These are phyloP conservation scores for Chaetogeoica ovagalla DNA, from an alignment of 2,888 invertebrate genomes.

Conservation along the genomic window DNA sequence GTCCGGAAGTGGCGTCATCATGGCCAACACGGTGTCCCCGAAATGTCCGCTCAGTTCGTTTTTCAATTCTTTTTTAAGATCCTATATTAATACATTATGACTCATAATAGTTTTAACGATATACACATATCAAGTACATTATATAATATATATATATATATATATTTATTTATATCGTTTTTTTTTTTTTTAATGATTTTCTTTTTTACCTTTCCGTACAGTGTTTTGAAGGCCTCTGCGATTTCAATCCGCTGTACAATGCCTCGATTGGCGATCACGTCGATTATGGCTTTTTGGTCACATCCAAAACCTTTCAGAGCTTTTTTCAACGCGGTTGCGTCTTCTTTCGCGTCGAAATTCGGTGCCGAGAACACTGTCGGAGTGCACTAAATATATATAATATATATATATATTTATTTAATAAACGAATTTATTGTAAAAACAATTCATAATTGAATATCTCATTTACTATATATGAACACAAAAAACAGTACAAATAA, in stretches of 20 bases:
- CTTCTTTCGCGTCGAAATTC: slow-evolving; percentile 81
- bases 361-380: slow-evolving; percentile 86
- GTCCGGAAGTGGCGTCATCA: slow-evolving; percentile 62
- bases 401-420: slow-evolving; percentile 56
- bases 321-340: slow-evolving; percentile 81
- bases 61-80: slow-evolving; percentile 60
- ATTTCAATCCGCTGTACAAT: slow-evolving; percentile 90
- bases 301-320: slow-evolving; percentile 94
- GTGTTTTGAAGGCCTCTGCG: slow-evolving; percentile 85
- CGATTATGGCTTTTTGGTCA: slow-evolving; percentile 88
- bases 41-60: slow-evolving; percentile 63
- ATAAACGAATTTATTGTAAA: slow-evolving; percentile 6
- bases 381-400: slow-evolving; percentile 73
- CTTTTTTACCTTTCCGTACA: slow-evolving; percentile 78
- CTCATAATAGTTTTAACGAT: too few relatives aligned
- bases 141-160: too few relatives aligned
- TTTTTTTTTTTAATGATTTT: background rate
- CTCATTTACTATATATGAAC: background rate
- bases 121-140: background rate
- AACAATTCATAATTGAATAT: background rate
- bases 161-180: too few relatives aligned
- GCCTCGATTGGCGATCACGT: slow-evolving; percentile 83
- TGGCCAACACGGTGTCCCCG: slow-evolving; percentile 62
- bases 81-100: slow-evolving; percentile 57
- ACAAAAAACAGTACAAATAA: too few relatives aligned